Evolutionary conservation across 2,113 vertebrate species (phyloP), one percentile per base, ranked within the genome.

Genomic region (Pleuronectes platessa): DNA sequence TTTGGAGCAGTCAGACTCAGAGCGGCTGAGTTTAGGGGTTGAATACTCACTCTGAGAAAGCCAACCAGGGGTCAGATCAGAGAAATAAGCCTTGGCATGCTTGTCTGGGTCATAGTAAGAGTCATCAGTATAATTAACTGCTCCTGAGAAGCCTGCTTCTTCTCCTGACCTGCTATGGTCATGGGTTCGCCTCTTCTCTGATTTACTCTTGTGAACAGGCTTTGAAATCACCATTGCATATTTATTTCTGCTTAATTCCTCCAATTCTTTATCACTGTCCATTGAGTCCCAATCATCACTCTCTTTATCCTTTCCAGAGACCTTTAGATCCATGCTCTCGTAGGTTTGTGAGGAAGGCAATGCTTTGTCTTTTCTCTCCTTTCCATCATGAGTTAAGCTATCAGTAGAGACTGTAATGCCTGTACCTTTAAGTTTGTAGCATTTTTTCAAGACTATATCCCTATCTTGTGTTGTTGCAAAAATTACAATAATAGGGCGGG

Each of bases 1-100:
- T 91, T 97, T 99, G 84, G 97, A 98, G 90, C 98, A 99, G 90
- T 99, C 97, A 1, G 98, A 99, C 76, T 98, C 98, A 18, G 98
- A 99, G 49, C 93, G 98, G 82, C 98, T 99, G 62, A 99, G 96
- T 94, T 99, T 99, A 61, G 96, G 93, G 0, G 96, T 95, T 49
- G 96, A 95, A 91, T 97, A 97, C 74, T 99, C 97, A 82, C 95
- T 97, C 90, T 98, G 97, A 26, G 97, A 97, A 74, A 97, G 96
- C 97, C 98, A 99, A 20, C 96, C 93, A 18, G 97, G 92, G 31
- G 94, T 93, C 78, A 94, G 11, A n/a, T 97, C 96, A 61, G 94
- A 91, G 77, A 96, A 96, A 80, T 93, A 95, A 18, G 90, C 81
- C 82, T 95, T 95, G n/a, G 91, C 87, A 74, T 95, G 95, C 82